phyloP scores from a whole-genome alignment of 2,797 vertebrate species.

The Hypotaenidia okinawae region DNA sequence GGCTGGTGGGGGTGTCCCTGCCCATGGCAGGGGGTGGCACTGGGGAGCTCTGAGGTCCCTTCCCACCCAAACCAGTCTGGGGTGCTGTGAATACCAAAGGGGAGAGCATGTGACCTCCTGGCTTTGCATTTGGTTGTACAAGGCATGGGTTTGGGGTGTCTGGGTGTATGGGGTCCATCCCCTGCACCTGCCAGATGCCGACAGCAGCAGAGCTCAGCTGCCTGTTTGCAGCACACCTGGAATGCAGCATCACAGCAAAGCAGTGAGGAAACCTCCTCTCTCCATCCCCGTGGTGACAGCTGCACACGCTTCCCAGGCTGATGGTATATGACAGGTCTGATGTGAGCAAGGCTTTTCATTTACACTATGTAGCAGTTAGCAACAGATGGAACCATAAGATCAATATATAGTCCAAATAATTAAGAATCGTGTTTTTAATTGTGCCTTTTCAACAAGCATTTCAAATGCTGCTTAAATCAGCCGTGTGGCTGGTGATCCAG shows the following conservation, averaged over 20 bases:
- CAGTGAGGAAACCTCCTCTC: background rate
- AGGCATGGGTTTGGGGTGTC: background rate
- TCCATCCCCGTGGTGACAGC: background rate
- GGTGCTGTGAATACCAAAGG: background rate
- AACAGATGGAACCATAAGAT: constrained; percentile 54
- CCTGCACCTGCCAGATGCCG: background rate
- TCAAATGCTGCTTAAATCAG: background rate
- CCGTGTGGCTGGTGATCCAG: background rate
- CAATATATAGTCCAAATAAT: constrained; percentile 29
- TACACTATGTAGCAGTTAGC: background rate
- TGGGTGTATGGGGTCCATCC: background rate
- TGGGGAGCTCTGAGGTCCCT: too few relatives aligned
- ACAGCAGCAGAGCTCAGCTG: too few relatives aligned
- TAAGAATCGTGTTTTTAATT: constrained; percentile 46
- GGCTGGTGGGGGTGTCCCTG: too few relatives aligned
- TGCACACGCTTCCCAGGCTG: background rate
- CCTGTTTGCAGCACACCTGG: fast-evolving
- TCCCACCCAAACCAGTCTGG: too few relatives aligned
- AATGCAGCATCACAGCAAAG: fast-evolving
- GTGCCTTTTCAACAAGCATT: constrained; percentile 40
- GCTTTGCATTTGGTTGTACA: background rate
- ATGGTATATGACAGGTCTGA: background rate
- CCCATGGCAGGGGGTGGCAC: too few relatives aligned
- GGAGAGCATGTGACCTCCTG: background rate
- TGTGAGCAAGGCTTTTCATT: background rate